Evolutionary conservation across 1,140 invertebrate species (phyloP), one percentile per base, ranked within the genome.

Genomic region (Drosophila nigrodunni): DNA sequence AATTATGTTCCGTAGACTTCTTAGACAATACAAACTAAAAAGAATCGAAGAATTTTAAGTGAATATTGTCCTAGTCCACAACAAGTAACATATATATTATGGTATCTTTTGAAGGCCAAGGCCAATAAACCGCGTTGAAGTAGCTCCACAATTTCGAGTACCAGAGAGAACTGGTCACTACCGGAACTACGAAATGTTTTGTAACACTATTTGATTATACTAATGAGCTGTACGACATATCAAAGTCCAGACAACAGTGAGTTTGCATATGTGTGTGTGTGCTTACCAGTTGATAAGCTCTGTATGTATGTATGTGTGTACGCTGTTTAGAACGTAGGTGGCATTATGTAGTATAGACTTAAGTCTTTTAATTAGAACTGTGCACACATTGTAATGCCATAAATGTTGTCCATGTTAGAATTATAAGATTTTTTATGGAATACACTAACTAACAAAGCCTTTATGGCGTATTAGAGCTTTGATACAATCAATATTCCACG

Each of bases 171-270:
- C 67, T 70, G 49, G 59, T 46, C 54, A 8, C 54, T 70, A 11
- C 43, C 7, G 43, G 25, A 50, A 66, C 44, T 39, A 6, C 13
- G 15, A 43, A 39, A 25, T 30, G 35, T 18, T 43, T 41, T 35
- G 49, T 49, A 69, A 62, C 21, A 50, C 41, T 58, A 49, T 64
- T 47, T 55, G 7, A 55, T 47, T 52, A 37, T 52, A 52, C 46
- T 70, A 74, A 75, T 58, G 59, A 75, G 59, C 72, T 71, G 34
- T 50, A 50, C 47, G 9, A 30, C 59, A 64, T 65, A 49, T 25
- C 74, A 76, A 76, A 76, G 74, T 76, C 74, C 74, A 72, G 43
- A 35, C 13, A 44, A 44, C 49, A 54, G 57, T 50, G 34, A 71
- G 60, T 55, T 65, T 43, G 7, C 37, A 3, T 11, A 41, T 64